A percentile compares a stretch with the other conserved stretches of the same genome.
These are phyloP conservation scores for Thecophora atra DNA, from an alignment of 2,888 invertebrate species.

Conservation along the genomic window DNA sequence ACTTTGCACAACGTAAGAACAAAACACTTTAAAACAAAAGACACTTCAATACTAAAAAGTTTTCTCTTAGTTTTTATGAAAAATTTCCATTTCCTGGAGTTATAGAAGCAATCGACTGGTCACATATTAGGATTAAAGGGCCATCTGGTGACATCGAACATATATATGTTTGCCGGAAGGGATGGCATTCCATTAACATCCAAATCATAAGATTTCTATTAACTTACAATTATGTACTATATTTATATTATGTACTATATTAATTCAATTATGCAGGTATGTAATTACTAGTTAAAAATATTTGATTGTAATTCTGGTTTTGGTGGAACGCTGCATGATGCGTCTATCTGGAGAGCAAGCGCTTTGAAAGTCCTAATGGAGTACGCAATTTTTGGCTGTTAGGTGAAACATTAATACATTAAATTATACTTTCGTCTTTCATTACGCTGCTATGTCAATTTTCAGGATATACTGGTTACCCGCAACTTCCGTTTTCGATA, in stretches of 20 bases:
- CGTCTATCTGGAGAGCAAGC: constrained; percentile 10
- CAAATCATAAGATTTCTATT: background rate
- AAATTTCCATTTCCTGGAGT: background rate
- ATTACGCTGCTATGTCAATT: background rate
- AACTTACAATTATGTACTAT: background rate
- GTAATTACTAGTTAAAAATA: background rate
- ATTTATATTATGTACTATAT: background rate
- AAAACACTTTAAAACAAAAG: no score
- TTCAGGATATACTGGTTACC: background rate
- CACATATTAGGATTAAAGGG: constrained; percentile 13
- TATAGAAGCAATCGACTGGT: constrained; percentile 2
- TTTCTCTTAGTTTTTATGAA: constrained; percentile 1
- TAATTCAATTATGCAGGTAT: no score
- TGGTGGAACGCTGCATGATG: constrained; percentile 10
- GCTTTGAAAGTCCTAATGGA: background rate
- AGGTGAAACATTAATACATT: background rate
- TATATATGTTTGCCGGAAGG: constrained; percentile 14
- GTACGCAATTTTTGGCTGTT: constrained; percentile 5
- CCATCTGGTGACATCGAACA: constrained; percentile 2
- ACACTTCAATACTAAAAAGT: no score
- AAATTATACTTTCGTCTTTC: background rate
- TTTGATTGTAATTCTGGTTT: constrained; percentile 8
- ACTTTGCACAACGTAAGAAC: no score
- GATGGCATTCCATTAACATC: constrained; percentile 3
- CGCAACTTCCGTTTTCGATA: no score